A percentile compares a stretch with the other conserved stretches of the same genome.
Conservation (phyloP, 2,113 vertebrate species). For the Malurus cyaneus region DNA sequence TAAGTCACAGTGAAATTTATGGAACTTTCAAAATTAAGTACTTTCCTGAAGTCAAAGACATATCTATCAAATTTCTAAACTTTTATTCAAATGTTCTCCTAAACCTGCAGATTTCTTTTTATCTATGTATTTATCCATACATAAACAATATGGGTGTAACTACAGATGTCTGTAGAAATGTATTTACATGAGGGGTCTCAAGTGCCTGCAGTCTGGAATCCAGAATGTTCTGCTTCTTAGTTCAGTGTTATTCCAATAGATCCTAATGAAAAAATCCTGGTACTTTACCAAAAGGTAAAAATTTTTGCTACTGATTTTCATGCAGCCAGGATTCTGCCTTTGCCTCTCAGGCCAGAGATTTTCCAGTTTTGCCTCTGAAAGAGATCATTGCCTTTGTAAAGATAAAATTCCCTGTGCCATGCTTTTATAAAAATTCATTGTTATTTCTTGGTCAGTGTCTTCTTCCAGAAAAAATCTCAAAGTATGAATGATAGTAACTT, state of each 20-base stretch:
- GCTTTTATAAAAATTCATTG: not conserved
- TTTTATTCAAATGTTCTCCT: not conserved
- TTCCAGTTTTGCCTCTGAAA: not conserved
- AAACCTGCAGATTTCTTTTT: not conserved
- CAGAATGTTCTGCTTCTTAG: not conserved
- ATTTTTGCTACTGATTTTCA: not conserved
- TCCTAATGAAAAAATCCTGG: not conserved
- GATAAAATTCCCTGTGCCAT: not conserved
- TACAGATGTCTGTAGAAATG: not conserved
- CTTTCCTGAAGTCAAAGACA: not conserved
- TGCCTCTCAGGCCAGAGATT: not conserved
- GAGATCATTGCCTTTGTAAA: not conserved
- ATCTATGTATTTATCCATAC: not conserved
- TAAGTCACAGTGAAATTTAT: not conserved
- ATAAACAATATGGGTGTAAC: not conserved
- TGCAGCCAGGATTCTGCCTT: not conserved
- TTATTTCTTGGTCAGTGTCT: not conserved
- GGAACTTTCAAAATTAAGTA: not conserved
- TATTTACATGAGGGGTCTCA: not conserved
- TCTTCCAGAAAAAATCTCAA: not conserved
- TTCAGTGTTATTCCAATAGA: not conserved
- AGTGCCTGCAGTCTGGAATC: not conserved
- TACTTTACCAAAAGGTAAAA: not conserved
- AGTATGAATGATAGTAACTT: not conserved
- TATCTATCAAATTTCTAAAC: not conserved